Evolutionary conservation across 2,888 invertebrate genomes (phyloP), one percentile per base, ranked within the genome.

Genomic region (Actias luna): DNA sequence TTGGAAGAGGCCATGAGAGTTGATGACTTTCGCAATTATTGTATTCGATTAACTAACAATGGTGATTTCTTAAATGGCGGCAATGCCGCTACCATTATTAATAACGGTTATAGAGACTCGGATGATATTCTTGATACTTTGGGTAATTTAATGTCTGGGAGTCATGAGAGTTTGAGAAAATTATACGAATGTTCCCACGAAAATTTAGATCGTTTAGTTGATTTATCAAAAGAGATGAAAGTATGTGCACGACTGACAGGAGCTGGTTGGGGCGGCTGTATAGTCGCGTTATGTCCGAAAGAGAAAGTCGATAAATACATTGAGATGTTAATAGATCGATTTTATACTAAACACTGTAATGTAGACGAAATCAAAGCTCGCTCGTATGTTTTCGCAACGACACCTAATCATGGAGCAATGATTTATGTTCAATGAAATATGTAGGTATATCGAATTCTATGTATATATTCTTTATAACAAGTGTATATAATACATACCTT

Each of bases 241-340:
- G 89, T 96, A n/a, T 97, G 98, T 52, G 97, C 97, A n/a, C 94
- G 99, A 60, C 92, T 99, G 46, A 99, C 99, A 1, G 99, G 99
- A 39, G 99, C 99, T 35, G 98, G 98, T 93, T 99, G 99, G 99
- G 99, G 99, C 42, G 99, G 99, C 5, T 99, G 99, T 86, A 95
- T 96, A 62, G 98, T 99, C 14, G 98, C 98, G 22, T 89, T 99
- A 69, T 95, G 97, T 62, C 93, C 94, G 0, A 93, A 94, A 63
- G 93, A 94, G 59, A 93, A 94, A 67, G 95, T 96, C 7, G 85
- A 94, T 16, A 85, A 93, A 67, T 98, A 97, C 80, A 94, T 98
- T 55, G 85, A 94, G 22, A 89, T 89, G 60, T 85, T 98, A 62
- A 95, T 95, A 82, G 93, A 94, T 60, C 93, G 95, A 63, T 97